phyloP scores from a whole-genome alignment of 2,797 vertebrate species.

The Zalophus californianus region DNA sequence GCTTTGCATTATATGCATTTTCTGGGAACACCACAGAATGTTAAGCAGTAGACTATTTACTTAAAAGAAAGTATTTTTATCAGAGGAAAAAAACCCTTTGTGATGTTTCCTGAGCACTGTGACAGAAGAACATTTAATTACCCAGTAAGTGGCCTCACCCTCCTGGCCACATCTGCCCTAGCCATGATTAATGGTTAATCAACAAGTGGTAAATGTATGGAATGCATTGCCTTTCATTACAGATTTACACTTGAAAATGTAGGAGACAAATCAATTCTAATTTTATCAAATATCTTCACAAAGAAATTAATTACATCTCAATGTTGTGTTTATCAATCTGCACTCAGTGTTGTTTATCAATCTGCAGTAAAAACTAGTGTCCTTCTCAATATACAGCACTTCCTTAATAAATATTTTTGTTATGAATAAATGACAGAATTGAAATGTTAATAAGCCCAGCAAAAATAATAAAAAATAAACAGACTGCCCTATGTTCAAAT shows the following conservation, averaged over 20 bases:
- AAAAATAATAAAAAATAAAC: background rate
- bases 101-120: background rate
- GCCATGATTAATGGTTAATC: constrained; percentile 61
- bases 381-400: background rate
- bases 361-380: constrained; percentile 9
- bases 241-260: constrained; percentile 38
- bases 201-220: constrained; percentile 33
- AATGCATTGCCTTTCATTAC: constrained; percentile 30
- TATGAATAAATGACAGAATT: background rate
- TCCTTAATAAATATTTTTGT: constrained; percentile 51
- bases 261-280: constrained; percentile 64
- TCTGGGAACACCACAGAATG: background rate
- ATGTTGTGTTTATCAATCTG: constrained; percentile 42
- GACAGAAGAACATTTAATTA: constrained; percentile 71
- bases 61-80: constrained; percentile 61
- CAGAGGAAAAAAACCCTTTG: constrained; percentile 30
- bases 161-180: constrained; percentile 8
- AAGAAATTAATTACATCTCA: constrained; percentile 42
- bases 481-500: background rate
- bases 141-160: constrained; percentile 29
- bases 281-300: constrained; percentile 63
- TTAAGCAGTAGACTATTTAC: background rate
- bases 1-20: background rate
- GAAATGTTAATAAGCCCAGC: background rate
- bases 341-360: constrained; percentile 32